Percentiles rank a stretch among this genome's conserved stretches.
Evolutionary conservation across 2,113 vertebrate species (phyloP).

Genomic region (Gobio gobio): DNA sequence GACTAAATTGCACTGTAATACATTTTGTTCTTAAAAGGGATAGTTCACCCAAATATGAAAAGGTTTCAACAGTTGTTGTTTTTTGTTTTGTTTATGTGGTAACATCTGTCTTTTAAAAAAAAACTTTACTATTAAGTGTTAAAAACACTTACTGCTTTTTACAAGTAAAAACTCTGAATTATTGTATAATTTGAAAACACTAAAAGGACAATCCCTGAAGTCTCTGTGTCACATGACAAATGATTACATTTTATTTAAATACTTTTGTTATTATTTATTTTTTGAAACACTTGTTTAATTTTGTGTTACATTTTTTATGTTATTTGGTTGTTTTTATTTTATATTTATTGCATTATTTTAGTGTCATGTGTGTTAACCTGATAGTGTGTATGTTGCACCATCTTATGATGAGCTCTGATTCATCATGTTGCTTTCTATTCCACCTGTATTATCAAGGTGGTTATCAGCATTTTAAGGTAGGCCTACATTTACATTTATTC

Average conservation of each 20-base stretch:
- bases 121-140: too few species aligned
- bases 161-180: not conserved
- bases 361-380: not conserved
- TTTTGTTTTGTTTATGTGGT: too few species aligned
- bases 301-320: not conserved
- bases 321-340: not conserved
- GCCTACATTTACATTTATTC: too few species aligned
- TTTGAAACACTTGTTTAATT: not conserved
- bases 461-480: not conserved
- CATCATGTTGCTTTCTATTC: not conserved
- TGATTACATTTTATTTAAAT: not conserved
- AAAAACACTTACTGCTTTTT: not conserved
- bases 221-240: not conserved
- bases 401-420: not conserved
- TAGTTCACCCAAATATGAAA: too few species aligned
- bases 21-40: too few species aligned
- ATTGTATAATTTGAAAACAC: not conserved
- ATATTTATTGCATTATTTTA: not conserved
- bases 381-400: too few species aligned
- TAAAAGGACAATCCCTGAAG: not conserved
- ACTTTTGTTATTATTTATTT: not conserved
- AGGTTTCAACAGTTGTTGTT: too few species aligned
- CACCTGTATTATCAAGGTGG: not conserved
- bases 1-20: too few species aligned
- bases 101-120: too few species aligned